A percentile compares a stretch with the other conserved stretches of the same genome.
These are phyloP conservation scores for Coleophora flavipennella DNA, from an alignment of 2,888 invertebrate genomes.

Conservation along the genomic window DNA sequence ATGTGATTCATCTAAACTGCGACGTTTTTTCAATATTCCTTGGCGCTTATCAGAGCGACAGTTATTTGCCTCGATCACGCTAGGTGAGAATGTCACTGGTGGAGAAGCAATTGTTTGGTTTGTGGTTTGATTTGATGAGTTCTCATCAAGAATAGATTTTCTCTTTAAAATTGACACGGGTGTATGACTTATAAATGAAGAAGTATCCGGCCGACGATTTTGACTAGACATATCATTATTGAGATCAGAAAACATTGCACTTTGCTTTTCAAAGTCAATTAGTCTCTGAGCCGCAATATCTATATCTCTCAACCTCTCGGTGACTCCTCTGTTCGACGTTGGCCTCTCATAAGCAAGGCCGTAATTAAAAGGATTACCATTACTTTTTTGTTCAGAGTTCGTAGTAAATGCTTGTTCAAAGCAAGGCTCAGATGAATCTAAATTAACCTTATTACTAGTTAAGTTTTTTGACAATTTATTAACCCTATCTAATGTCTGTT, in stretches of 20 bases:
- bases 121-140: constrained; percentile 53
- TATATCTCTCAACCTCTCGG: constrained; percentile 64
- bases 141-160: constrained; percentile 73
- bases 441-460: constrained; percentile 62
- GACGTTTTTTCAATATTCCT: constrained; percentile 87
- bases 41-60: constrained; percentile 73
- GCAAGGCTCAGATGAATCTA: constrained; percentile 48
- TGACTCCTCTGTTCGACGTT: constrained; percentile 50
- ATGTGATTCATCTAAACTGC: constrained; percentile 85
- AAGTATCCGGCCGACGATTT: constrained; percentile 59
- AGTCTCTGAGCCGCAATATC: constrained; percentile 68
- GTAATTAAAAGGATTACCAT: constrained; percentile 48
- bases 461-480: constrained; percentile 74
- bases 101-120: constrained; percentile 74
- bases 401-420: constrained; percentile 50
- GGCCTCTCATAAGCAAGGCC: constrained; percentile 43
- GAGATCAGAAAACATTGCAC: constrained; percentile 72
- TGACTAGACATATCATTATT: constrained; percentile 66
- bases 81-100: constrained; percentile 86
- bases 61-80: constrained; percentile 78
- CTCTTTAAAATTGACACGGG: constrained; percentile 80
- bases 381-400: constrained; percentile 45
- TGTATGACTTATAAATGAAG: constrained; percentile 47
- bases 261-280: constrained; percentile 70
- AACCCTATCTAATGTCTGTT: constrained; percentile 78